Evolutionary conservation across 35 echinoderm and acorn worm genomes (phyloP).

Genomic region (Stichopus chloronotus): DNA sequence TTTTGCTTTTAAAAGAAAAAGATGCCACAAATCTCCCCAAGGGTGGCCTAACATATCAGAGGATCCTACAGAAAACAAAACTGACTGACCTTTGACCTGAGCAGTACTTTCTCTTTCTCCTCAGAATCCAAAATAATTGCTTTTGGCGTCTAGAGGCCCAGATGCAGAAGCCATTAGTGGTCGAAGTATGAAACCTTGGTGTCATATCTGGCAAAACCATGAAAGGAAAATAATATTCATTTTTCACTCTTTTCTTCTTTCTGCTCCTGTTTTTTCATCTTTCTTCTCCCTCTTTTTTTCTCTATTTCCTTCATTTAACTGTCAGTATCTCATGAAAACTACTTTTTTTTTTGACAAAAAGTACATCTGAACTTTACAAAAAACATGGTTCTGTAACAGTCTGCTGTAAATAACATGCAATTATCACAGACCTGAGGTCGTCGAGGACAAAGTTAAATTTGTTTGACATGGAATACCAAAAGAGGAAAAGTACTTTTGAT

Average conservation of each 20-base stretch:
- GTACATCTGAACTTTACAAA: constrained; percentile 5
- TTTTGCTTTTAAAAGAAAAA: not conserved
- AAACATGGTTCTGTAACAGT: not conserved
- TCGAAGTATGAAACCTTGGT: not conserved
- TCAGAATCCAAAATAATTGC: constrained; percentile 45
- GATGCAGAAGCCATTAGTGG: constrained; percentile 36
- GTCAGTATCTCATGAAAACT: not conserved
- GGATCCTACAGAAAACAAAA: constrained; percentile 24
- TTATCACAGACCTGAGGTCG: no score
- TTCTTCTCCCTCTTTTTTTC: not conserved
- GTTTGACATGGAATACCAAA: no score
- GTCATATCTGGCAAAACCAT: constrained; percentile 16
- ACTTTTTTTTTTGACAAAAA: not conserved
- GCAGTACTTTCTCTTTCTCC: constrained; percentile 21
- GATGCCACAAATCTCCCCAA: constrained; percentile 29
- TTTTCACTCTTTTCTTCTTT: constrained; percentile 10
- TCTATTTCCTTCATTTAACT: not conserved
- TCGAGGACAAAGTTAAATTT: no score
- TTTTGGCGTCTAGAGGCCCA: constrained; percentile 30
- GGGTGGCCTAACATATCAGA: constrained; percentile 32
- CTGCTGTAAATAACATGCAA: no score
- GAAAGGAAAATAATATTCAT: constrained; percentile 36
- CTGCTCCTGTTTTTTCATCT: not conserved
- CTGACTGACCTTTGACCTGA: constrained; percentile 39
- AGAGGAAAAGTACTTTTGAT: no score